A percentile compares a stretch with the other conserved stretches of the same genome.
These are phyloP conservation scores for Pseudomyrmex pallidus DNA, from an alignment of 1,140 invertebrate genomes.

Conservation along the genomic window DNA sequence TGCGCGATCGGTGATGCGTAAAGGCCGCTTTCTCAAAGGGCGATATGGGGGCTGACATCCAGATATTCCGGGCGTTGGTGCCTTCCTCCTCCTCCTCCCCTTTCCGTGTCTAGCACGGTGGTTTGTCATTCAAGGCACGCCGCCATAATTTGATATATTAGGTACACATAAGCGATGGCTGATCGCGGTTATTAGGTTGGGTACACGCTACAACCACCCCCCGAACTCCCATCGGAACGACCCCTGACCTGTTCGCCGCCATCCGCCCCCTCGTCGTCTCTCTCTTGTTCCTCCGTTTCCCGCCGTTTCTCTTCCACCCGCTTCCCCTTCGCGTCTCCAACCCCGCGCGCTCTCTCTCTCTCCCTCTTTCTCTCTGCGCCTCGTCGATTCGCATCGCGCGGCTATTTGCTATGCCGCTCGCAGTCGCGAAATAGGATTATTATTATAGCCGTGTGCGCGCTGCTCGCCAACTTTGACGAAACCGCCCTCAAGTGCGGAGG, in stretches of 20 bases:
- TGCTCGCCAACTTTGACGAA: constrained; percentile 48
- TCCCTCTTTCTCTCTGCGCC: too few species aligned
- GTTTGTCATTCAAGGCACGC: constrained; percentile 82
- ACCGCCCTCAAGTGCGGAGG: constrained; percentile 19
- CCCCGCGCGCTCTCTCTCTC: constrained; percentile 45
- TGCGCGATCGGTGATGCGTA: constrained; percentile 2
- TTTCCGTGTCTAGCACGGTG: constrained; percentile 70
- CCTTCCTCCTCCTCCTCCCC: constrained; percentile 8
- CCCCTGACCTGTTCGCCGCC: constrained; percentile 71
- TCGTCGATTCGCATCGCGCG: constrained; percentile 74
- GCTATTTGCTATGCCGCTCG: constrained; percentile 82
- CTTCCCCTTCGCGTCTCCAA: constrained; percentile 11
- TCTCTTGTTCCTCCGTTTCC: constrained; percentile 13
- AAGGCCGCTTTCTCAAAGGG: constrained; percentile 43
- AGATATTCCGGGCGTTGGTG: constrained; percentile 48
- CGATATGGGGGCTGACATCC: constrained; percentile 43
- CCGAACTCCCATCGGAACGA: constrained; percentile 67
- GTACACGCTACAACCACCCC: constrained; percentile 76
- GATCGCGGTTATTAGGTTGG: constrained; percentile 84
- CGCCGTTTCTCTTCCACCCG: not conserved
- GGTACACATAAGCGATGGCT: constrained; percentile 83
- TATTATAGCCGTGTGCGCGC: constrained; percentile 76
- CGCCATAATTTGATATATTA: constrained; percentile 84
- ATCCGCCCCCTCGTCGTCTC: constrained; percentile 37
- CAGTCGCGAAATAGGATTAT: constrained; percentile 83